Percentiles rank a stretch among this genome's conserved stretches.
Evolutionary conservation across 2,113 vertebrate genomes (phyloP).

Genomic region (Podocnemis expansa): DNA sequence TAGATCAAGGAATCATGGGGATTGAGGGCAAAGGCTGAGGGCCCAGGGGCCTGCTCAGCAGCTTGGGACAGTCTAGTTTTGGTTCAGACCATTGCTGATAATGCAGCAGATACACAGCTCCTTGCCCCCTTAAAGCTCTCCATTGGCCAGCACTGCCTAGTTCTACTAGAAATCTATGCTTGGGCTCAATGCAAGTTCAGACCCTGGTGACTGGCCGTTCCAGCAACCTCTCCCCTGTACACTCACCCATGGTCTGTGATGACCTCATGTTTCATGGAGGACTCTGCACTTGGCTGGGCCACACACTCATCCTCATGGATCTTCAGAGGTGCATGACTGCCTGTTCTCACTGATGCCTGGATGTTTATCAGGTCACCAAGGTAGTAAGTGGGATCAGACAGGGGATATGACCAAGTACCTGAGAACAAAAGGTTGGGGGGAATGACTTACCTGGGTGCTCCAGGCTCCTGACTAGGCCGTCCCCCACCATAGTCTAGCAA

Average conservation of each 20-base stretch:
- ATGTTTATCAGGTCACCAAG: conserved; percentile 29
- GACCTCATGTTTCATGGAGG: fast-evolving
- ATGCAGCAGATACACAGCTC: not conserved
- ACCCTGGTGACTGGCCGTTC: too few species aligned
- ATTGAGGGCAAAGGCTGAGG: not conserved
- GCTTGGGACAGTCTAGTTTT: not conserved
- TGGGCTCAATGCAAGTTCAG: too few species aligned
- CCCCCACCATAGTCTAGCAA: not conserved
- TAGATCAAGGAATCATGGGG: not conserved
- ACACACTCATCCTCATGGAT: not conserved
- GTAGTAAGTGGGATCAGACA: not conserved
- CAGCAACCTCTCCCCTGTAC: too few species aligned
- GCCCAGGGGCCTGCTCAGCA: not conserved
- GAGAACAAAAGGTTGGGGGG: not conserved
- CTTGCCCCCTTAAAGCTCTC: not conserved
- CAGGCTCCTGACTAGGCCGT: not conserved
- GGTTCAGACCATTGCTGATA: not conserved
- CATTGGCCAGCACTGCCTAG: too few species aligned
- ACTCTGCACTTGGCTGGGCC: not conserved
- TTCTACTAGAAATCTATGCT: too few species aligned
- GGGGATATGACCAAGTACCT: conserved; percentile 19
- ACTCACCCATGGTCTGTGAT: not conserved
- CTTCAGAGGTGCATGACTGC: not conserved
- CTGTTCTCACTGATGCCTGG: not conserved
- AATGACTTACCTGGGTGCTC: not conserved